Evolutionary conservation across 2,888 invertebrate species (phyloP).

Genomic region (Phytoseiulus persimilis): DNA sequence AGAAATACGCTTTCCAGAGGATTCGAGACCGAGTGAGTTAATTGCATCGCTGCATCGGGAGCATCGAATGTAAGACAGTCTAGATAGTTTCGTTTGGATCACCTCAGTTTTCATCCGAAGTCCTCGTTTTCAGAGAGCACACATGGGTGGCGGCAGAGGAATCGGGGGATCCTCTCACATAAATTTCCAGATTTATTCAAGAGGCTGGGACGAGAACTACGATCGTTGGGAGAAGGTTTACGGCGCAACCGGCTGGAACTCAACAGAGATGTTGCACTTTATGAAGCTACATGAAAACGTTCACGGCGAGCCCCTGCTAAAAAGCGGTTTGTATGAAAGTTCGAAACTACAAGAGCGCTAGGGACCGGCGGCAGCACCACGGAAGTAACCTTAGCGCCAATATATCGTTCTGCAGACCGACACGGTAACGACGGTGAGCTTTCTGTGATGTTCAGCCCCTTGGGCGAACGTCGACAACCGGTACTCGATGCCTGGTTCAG

Average conservation of each 20-base stretch:
- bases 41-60: background rate
- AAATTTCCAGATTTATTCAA: slow-evolving; percentile 15
- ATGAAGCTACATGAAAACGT: slow-evolving; percentile 18
- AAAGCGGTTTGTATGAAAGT: background rate
- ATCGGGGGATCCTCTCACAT: slow-evolving; percentile 16
- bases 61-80: too few species aligned
- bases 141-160: background rate
- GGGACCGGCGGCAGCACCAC: too few species aligned
- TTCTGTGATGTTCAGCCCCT: background rate
- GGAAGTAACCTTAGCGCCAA: too few species aligned
- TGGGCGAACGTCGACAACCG: background rate
- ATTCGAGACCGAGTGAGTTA: background rate
- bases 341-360: background rate
- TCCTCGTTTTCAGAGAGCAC: background rate
- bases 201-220: slow-evolving; percentile 18
- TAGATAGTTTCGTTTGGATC: too few species aligned
- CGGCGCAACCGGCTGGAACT: slow-evolving; percentile 13
- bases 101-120: too few species aligned
- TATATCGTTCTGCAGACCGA: background rate
- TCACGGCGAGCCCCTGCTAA: background rate
- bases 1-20: slow-evolving; percentile 10
- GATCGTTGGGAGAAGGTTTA: slow-evolving; percentile 6
- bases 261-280: background rate
- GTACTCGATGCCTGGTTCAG: background rate
- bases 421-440: slow-evolving; percentile 7